These are phyloP conservation scores for Paramormyrops hopkinsi DNA, from an alignment of 2,797 vertebrate species.

Conservation along the genomic window DNA sequence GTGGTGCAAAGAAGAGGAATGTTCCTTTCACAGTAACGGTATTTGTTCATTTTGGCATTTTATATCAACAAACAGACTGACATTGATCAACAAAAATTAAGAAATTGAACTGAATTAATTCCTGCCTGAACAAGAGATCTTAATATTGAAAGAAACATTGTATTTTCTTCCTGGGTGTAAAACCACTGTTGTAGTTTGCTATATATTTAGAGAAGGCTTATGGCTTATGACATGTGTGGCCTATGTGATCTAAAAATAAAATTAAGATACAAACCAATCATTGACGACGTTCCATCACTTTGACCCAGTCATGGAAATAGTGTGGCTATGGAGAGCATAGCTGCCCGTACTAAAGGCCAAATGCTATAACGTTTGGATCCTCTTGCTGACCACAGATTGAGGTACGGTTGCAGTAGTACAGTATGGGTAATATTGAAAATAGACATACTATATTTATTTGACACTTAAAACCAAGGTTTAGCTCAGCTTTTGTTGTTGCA, in stretches of 20 bases:
- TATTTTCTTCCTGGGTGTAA: background rate
- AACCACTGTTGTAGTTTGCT: background rate
- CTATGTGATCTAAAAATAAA: background rate
- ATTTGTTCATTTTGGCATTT: background rate
- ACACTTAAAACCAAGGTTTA: background rate
- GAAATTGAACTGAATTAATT: background rate
- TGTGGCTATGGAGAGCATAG: background rate
- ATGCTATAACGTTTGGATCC: background rate
- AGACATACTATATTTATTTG: background rate
- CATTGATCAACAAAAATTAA: background rate
- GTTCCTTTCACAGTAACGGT: conserved; percentile 18
- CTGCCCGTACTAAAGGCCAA: background rate
- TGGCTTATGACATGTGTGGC: background rate
- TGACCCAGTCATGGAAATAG: background rate
- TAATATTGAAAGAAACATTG: background rate
- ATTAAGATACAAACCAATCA: background rate
- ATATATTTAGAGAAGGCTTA: background rate
- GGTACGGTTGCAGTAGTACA: background rate
- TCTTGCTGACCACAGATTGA: background rate
- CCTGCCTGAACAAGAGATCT: background rate
- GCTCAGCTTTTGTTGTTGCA: conserved; percentile 2
- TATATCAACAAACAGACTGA: background rate
- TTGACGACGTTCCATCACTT: background rate
- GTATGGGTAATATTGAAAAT: background rate
- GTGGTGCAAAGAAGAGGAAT: conserved; percentile 32